phyloP scores from a whole-genome alignment of 2,113 vertebrate species.

The Apistogramma diplotaenia region DNA sequence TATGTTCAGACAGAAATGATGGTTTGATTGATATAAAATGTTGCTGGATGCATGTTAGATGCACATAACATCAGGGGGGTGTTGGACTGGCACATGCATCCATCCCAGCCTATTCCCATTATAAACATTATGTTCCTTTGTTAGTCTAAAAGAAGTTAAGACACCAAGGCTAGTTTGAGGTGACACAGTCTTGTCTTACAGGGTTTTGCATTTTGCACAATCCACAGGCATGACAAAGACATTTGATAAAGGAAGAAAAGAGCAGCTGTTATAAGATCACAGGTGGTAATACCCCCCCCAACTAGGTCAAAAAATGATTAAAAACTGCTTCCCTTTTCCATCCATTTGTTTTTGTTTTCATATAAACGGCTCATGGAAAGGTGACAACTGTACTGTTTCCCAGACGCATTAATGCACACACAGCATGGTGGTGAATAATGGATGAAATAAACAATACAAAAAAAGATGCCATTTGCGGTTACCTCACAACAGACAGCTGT shows the following conservation, averaged over 20 bases:
- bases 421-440: constrained; percentile 9
- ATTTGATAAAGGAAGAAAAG: constrained; percentile 7
- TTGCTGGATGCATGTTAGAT: background rate
- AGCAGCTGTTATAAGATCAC: background rate
- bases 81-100: no score
- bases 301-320: background rate
- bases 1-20: no score
- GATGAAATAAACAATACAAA: constrained; percentile 8
- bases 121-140: no score
- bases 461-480: background rate
- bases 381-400: background rate
- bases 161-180: background rate
- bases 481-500: background rate
- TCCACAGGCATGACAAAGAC: background rate
- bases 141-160: background rate
- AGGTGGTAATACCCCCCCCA: background rate
- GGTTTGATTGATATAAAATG: no score
- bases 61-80: background rate
- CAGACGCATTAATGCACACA: background rate
- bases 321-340: background rate
- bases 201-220: background rate
- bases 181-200: constrained; percentile 9
- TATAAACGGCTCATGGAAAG: background rate
- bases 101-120: no score
- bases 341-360: background rate